Evolutionary conservation across 1,140 invertebrate species (phyloP).

Genomic region (Sycobia sp.): DNA sequence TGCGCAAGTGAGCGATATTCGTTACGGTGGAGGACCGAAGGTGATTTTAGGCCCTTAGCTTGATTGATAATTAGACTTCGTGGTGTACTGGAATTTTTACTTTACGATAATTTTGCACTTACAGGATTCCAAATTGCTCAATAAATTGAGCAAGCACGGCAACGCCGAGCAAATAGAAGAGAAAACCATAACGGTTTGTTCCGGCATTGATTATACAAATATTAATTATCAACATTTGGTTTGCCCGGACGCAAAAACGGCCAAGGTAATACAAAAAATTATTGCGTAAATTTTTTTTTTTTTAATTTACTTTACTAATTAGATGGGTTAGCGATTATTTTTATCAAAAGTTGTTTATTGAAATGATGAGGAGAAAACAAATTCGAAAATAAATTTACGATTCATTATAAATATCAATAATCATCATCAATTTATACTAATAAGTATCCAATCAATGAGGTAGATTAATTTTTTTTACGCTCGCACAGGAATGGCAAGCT

Average conservation of each 20-base stretch:
- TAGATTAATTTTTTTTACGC: background rate
- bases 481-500: constrained; percentile 85
- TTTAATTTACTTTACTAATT: no score
- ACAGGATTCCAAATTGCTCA: constrained; percentile 84
- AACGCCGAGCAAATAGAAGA: constrained; percentile 80
- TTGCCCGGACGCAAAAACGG: constrained; percentile 85
- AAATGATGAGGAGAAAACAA: no score
- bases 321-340: no score
- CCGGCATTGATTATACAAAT: constrained; percentile 97
- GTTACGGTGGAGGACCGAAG: constrained; percentile 86
- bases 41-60: no score
- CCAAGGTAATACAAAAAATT: constrained; percentile 72
- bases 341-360: no score
- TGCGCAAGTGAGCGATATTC: constrained; percentile 95
- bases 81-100: no score
- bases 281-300: no score
- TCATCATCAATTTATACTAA: no score
- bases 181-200: constrained; percentile 94
- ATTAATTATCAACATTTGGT: constrained; percentile 96
- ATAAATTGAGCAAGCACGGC: constrained; percentile 79
- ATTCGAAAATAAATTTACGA: no score
- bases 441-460: no score
- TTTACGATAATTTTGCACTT: background rate
- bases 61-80: no score
- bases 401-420: no score